A percentile compares a stretch with the other conserved stretches of the same genome.
These are phyloP conservation scores for Cremastobaeus sp. DNA, from an alignment of 2,888 invertebrate genomes.

Conservation along the genomic window DNA sequence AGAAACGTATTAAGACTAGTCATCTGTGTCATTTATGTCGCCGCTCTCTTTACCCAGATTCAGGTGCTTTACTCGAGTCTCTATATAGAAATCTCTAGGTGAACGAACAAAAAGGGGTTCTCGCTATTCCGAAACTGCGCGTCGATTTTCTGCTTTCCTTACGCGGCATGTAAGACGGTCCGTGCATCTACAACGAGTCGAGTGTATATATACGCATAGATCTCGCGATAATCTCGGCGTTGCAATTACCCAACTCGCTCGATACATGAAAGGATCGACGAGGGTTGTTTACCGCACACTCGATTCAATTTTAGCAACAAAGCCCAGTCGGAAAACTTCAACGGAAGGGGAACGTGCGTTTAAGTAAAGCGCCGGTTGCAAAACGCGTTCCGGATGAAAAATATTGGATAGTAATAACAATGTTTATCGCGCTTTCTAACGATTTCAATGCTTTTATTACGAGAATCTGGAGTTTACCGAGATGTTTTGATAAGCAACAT, in stretches of 20 bases:
- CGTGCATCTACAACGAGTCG: conserved; percentile 15
- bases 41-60: conserved; percentile 41
- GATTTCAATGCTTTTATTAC: conserved; percentile 29
- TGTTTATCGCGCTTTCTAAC: conserved; percentile 32
- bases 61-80: conserved; percentile 40
- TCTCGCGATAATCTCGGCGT: conserved; percentile 24
- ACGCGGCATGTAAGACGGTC: conserved; percentile 30
- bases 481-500: conserved; percentile 17
- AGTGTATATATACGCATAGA: conserved; percentile 36
- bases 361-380: too few relatives aligned
- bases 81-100: conserved; percentile 47
- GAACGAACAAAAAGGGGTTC: conserved; percentile 48
- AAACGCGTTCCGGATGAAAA: too few relatives aligned
- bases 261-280: too few relatives aligned
- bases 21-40: conserved; percentile 44
- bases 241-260: conserved; percentile 33
- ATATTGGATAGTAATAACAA: conserved; percentile 27
- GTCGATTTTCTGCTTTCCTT: conserved; percentile 42
- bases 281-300: too few relatives aligned
- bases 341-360: too few relatives aligned
- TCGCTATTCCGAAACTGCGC: conserved; percentile 37
- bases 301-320: not conserved
- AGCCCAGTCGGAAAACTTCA: not conserved
- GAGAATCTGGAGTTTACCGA: conserved; percentile 20
- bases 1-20: conserved; percentile 27